Percentiles rank a stretch among this genome's conserved stretches.
Conservation (phyloP, 2,888 invertebrate species). For the Cheilosia soror region DNA sequence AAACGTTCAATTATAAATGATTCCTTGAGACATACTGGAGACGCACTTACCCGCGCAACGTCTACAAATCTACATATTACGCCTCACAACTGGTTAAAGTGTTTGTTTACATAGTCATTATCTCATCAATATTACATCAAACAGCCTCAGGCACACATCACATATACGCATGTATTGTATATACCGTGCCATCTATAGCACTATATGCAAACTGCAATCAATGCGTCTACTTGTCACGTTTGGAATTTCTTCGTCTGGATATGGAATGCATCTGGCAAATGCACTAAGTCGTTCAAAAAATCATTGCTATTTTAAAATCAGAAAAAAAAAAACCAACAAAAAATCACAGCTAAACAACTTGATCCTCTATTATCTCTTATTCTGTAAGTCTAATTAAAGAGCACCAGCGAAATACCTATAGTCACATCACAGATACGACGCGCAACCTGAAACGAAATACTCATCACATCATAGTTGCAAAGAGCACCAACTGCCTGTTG, state of each 20-base stretch:
- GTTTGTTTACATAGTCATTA: slow-evolving; percentile 32
- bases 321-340: not conserved
- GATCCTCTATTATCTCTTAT: slow-evolving; percentile 35
- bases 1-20: slow-evolving; percentile 6
- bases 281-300: slow-evolving; percentile 51
- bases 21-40: slow-evolving; percentile 23
- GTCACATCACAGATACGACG: slow-evolving; percentile 23
- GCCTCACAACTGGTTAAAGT: slow-evolving; percentile 4
- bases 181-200: slow-evolving; percentile 40
- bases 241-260: slow-evolving; percentile 52
- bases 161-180: not conserved
- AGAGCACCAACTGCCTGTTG: slow-evolving; percentile 11
- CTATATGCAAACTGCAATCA: slow-evolving; percentile 1
- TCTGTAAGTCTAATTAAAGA: slow-evolving; percentile 42
- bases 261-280: slow-evolving; percentile 64
- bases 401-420: not conserved
- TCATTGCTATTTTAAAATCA: slow-evolving; percentile 45
- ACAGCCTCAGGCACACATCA: not conserved
- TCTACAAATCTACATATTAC: slow-evolving; percentile 2
- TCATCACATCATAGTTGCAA: not conserved
- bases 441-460: slow-evolving; percentile 27
- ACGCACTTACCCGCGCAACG: not conserved
- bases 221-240: slow-evolving; percentile 16
- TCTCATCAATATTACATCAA: slow-evolving; percentile 25
- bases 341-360: not conserved